A percentile compares a stretch with the other conserved stretches of the same genome.
These are phyloP conservation scores for Ariopsis seemanni DNA, from an alignment of 2,113 vertebrate species.

Conservation along the genomic window DNA sequence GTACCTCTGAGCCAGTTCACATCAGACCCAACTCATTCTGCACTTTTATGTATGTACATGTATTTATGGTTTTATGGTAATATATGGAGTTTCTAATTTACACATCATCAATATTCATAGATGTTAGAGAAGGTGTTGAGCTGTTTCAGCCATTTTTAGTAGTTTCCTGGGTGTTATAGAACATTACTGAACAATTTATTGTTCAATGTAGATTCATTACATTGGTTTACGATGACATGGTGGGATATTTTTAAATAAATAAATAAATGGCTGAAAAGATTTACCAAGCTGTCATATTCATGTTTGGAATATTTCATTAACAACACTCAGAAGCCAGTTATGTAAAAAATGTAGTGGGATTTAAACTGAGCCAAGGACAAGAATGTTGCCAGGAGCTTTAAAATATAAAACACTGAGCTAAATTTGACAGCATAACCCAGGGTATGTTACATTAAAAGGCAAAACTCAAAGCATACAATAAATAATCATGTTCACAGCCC, in stretches of 20 bases:
- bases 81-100: neutral
- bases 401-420: conserved; percentile 40
- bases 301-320: conserved; percentile 31
- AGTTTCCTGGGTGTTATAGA: neutral
- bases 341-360: conserved; percentile 2
- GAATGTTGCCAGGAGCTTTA: conserved; percentile 5
- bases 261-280: conserved; percentile 18
- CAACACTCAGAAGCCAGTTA: conserved; percentile 25
- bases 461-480: conserved; percentile 40
- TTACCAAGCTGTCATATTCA: conserved; percentile 20
- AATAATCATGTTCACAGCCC: conserved; percentile 46
- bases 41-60: neutral
- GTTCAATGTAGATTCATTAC: neutral
- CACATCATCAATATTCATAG: neutral
- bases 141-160: neutral
- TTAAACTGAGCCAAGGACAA: conserved; percentile 20
- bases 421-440: conserved; percentile 35
- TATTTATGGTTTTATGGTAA: neutral
- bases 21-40: neutral
- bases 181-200: neutral
- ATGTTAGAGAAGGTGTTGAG: neutral
- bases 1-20: neutral
- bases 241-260: neutral
- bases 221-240: neutral
- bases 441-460: conserved; percentile 21